Percentiles rank a stretch among this genome's conserved stretches.
Evolutionary conservation across 2,888 invertebrate species (phyloP).

Genomic region (Hyles lineata): DNA sequence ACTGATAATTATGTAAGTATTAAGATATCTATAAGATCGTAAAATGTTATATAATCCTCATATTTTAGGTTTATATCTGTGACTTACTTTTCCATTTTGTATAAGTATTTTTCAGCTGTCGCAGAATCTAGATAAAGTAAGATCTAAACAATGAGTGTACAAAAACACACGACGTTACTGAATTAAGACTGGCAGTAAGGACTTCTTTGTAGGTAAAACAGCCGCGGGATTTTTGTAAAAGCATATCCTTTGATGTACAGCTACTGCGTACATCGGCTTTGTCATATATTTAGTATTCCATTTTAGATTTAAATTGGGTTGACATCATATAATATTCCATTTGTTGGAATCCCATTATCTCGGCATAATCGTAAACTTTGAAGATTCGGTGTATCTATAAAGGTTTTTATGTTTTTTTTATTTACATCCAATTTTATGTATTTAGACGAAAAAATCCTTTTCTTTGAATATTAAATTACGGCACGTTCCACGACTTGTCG

Average conservation of each 20-base stretch:
- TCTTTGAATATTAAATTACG: too few species aligned
- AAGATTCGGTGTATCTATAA: too few species aligned
- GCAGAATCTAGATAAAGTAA: neutral
- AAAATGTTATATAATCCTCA: too few species aligned
- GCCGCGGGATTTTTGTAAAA: slow-evolving; percentile 21
- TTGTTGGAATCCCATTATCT: slow-evolving; percentile 28
- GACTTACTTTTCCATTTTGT: too few species aligned
- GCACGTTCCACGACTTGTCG: too few species aligned
- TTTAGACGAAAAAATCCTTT: too few species aligned
- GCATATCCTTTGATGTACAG: slow-evolving; percentile 35
- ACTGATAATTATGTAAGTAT: too few species aligned
- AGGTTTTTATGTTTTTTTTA: slow-evolving; percentile 7
- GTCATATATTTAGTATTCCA: slow-evolving; percentile 41
- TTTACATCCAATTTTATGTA: neutral
- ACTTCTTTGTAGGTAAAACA: slow-evolving; percentile 11
- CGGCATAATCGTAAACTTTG: neutral
- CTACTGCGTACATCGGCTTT: slow-evolving; percentile 36
- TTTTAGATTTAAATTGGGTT: slow-evolving; percentile 38
- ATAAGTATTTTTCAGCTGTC: neutral
- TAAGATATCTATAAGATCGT: too few species aligned
- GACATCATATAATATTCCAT: slow-evolving; percentile 30
- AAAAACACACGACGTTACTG: slow-evolving; percentile 17
- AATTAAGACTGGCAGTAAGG: slow-evolving; percentile 25
- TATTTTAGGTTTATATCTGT: too few species aligned
- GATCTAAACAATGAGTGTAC: slow-evolving; percentile 18